Percentiles rank a stretch among this genome's conserved stretches.
phyloP scores from a whole-genome alignment of 2,113 vertebrate species.

The Cacatua alba region DNA sequence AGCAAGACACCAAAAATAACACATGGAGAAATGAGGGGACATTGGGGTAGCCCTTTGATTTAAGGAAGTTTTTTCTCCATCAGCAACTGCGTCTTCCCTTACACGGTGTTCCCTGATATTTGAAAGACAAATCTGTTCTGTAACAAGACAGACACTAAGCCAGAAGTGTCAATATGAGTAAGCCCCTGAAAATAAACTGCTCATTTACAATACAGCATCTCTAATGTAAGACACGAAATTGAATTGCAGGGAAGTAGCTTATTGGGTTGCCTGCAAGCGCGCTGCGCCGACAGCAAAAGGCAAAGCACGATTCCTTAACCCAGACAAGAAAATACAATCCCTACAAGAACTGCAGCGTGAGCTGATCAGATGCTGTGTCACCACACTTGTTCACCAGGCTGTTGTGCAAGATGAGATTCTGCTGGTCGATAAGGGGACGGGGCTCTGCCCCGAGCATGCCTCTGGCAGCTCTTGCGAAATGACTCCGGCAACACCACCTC shows the following conservation, averaged over 20 bases:
- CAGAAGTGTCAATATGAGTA: background rate
- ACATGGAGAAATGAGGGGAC: background rate
- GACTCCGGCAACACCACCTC: background rate
- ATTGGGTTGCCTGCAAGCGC: accelerated
- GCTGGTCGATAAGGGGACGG: accelerated
- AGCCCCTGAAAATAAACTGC: conserved; percentile 31
- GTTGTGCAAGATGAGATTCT: background rate
- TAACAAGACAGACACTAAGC: background rate
- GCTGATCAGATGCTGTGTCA: background rate
- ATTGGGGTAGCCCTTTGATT: background rate
- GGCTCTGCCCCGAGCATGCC: background rate
- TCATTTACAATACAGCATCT: background rate
- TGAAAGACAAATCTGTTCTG: background rate
- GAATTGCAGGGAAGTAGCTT: background rate
- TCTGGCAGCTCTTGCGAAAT: background rate
- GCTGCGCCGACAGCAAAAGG: background rate
- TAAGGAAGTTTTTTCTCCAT: background rate
- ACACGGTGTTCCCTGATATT: background rate
- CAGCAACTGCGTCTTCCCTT: background rate
- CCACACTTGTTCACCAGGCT: background rate
- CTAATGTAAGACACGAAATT: background rate
- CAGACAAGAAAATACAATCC: background rate
- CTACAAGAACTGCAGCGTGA: accelerated
- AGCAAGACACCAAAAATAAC: background rate
- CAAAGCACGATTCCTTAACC: accelerated